Percentiles rank a stretch among this genome's conserved stretches.
phyloP scores from a whole-genome alignment of 2,888 invertebrate genomes.

The Patella pellucida region DNA sequence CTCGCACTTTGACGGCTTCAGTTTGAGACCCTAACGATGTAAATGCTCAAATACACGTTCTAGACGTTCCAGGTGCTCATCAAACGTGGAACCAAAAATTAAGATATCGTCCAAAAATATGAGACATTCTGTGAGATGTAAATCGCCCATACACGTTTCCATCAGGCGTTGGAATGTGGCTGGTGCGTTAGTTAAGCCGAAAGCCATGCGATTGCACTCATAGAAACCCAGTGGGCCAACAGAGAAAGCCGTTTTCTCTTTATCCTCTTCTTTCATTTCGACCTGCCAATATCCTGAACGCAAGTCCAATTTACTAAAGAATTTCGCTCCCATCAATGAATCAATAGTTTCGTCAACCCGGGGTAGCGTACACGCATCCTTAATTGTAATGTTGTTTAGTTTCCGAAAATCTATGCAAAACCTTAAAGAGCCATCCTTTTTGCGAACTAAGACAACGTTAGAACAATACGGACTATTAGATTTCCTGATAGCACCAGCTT shows the following conservation, averaged over 20 bases:
- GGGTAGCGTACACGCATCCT: conserved; percentile 38
- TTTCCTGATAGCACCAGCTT: conserved; percentile 33
- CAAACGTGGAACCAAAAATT: too few relatives aligned
- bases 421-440: conserved; percentile 34
- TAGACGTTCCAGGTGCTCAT: too few relatives aligned
- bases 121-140: too few relatives aligned
- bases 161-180: too few relatives aligned
- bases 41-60: too few relatives aligned
- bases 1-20: too few relatives aligned
- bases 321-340: conserved; percentile 26
- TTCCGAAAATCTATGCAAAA: conserved; percentile 36
- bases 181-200: too few relatives aligned
- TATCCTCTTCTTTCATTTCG: conserved; percentile 34
- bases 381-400: conserved; percentile 33
- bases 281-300: conserved; percentile 34
- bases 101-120: too few relatives aligned
- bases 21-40: too few relatives aligned
- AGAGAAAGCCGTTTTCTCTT: conserved; percentile 36
- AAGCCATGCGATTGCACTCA: too few relatives aligned
- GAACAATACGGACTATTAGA: conserved; percentile 34
- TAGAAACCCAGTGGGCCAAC: conserved; percentile 35
- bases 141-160: too few relatives aligned
- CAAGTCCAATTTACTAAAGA: conserved; percentile 29
- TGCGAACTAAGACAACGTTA: conserved; percentile 33
- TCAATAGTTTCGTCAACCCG: conserved; percentile 39